These are phyloP conservation scores for Tethya wilhelma DNA, from an alignment of 37 sponge, comb jelly and placozoan species.

Conservation along the genomic window DNA sequence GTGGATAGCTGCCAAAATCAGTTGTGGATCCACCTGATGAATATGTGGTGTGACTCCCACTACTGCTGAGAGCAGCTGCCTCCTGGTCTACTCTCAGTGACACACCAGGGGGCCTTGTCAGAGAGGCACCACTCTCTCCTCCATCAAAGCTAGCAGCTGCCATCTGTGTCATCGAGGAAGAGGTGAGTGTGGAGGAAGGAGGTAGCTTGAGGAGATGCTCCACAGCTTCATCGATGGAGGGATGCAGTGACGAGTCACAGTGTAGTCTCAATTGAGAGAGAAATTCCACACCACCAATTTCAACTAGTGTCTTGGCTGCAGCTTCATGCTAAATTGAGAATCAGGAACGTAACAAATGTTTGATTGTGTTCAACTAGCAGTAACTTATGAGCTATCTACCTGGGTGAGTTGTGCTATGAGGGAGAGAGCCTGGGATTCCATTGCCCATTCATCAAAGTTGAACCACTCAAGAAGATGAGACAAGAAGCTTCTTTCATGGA, in stretches of 20 bases:
- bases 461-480: constrained; percentile 77
- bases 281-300: constrained; percentile 79
- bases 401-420: constrained; percentile 44
- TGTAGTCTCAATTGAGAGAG: constrained; percentile 71
- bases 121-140: too few relatives aligned
- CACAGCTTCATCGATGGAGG: constrained; percentile 56
- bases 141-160: too few relatives aligned
- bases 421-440: constrained; percentile 49
- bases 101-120: too few relatives aligned
- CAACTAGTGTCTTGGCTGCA: constrained; percentile 47
- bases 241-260: constrained; percentile 60
- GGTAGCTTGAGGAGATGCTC: constrained; percentile 64
- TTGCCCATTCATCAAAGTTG: constrained; percentile 65
- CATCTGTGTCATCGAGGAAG: not conserved
- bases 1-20: too few relatives aligned
- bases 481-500: constrained; percentile 59
- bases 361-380: not conserved
- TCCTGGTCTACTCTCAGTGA: too few relatives aligned
- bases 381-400: constrained; percentile 17
- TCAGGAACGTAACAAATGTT: not conserved
- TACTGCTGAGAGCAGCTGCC: too few relatives aligned
- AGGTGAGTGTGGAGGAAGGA: not conserved
- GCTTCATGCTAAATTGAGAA: constrained; percentile 51
- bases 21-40: too few relatives aligned
- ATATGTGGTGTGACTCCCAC: too few relatives aligned